Evolutionary conservation across 2,113 vertebrate species (phyloP).

Genomic region (Melierax canorus): DNA sequence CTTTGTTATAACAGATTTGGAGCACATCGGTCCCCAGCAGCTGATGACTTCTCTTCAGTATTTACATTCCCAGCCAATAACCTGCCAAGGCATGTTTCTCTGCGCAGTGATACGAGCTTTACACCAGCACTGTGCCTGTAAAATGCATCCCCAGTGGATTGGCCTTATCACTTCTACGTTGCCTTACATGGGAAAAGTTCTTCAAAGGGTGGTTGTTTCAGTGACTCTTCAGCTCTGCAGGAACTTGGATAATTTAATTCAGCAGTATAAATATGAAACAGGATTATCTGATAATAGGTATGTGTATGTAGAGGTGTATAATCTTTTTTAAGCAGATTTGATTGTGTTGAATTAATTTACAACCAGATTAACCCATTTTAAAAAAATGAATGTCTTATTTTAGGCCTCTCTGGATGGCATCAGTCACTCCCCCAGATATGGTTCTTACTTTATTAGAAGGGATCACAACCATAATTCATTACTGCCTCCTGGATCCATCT

Average conservation of each 20-base stretch:
- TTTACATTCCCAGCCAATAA: conserved; percentile 94
- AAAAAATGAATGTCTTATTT: not conserved
- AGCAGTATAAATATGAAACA: conserved; percentile 94
- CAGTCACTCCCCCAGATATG: conserved; percentile 93
- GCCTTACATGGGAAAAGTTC: conserved; percentile 95
- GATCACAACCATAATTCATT: conserved; percentile 97
- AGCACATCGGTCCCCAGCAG: conserved; percentile 93
- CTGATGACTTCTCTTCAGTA: conserved; percentile 96
- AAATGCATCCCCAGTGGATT: conserved; percentile 99
- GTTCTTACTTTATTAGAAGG: conserved; percentile 94
- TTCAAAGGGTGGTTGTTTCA: conserved; percentile 92
- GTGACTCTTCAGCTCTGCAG: conserved; percentile 96
- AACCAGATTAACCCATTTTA: not conserved
- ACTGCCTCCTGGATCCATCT: conserved; percentile 92
- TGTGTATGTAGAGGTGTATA: not conserved
- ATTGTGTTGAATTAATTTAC: not conserved
- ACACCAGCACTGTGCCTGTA: conserved; percentile 94
- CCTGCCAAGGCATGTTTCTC: conserved; percentile 97
- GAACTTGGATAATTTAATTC: conserved; percentile 95
- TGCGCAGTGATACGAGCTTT: conserved; percentile 94
- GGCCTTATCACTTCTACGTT: conserved; percentile 92
- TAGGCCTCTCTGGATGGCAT: conserved; percentile 95
- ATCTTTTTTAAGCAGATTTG: not conserved
- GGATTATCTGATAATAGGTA: conserved; percentile 88
- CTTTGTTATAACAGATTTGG: conserved; percentile 86